phyloP scores from a whole-genome alignment of 2,113 vertebrate species.

The Ploceus nigricollis region DNA sequence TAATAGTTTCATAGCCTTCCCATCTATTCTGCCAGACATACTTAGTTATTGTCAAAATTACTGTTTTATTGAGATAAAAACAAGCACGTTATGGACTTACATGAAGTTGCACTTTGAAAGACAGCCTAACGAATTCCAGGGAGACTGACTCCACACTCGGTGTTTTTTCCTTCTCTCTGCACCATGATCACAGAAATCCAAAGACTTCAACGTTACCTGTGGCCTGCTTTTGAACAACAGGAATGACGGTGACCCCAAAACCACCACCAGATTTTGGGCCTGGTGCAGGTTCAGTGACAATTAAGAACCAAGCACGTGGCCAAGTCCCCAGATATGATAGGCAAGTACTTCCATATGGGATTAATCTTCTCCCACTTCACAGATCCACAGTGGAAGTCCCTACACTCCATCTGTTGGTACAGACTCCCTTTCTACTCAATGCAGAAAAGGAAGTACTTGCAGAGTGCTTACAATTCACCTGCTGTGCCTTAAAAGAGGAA shows the following conservation, averaged over 20 bases:
- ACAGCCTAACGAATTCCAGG: neutral
- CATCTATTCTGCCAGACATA: conserved; percentile 60
- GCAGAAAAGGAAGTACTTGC: neutral
- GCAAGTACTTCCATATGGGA: neutral
- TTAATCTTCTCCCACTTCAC: neutral
- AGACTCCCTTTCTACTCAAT: neutral
- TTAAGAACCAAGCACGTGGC: neutral
- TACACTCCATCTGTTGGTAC: neutral
- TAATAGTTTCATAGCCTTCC: conserved; percentile 72
- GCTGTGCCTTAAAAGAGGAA: neutral
- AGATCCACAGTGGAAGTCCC: neutral
- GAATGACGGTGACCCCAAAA: neutral
- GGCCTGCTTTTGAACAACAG: neutral
- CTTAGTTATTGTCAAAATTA: conserved; percentile 73
- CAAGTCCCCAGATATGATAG: neutral
- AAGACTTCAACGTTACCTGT: neutral
- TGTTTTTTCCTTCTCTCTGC: neutral
- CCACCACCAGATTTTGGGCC: neutral
- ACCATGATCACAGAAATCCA: rapidly evolving
- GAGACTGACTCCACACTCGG: neutral
- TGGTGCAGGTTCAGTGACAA: neutral
- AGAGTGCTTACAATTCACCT: neutral
- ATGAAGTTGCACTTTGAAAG: conserved; percentile 32
- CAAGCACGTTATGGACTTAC: conserved; percentile 49
- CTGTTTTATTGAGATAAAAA: conserved; percentile 67